Evolutionary conservation across 1,140 invertebrate genomes (phyloP), one percentile per base, ranked within the genome.

Genomic region (Arctopsyche grandis): DNA sequence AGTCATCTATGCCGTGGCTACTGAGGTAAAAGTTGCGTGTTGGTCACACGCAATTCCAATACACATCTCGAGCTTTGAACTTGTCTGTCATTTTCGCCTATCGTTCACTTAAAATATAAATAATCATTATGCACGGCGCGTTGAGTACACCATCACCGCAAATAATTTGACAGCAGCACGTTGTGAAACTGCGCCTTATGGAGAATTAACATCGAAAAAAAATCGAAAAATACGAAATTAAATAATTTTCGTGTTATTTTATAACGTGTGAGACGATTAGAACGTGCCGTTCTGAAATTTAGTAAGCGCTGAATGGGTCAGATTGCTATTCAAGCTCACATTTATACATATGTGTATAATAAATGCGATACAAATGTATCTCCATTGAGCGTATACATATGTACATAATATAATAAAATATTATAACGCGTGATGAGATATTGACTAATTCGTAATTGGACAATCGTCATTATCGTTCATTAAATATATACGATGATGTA

Each of bases 391-490:
- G 29, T 38, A 7, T 38, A 38, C 7, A n/a, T n/a, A n/a, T n/a
- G n/a, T n/a, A n/a, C n/a, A n/a, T n/a, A n/a, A n/a, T n/a, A n/a
- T n/a, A n/a, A n/a, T n/a, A n/a, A n/a, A 38, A 38, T 38, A 38
- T 1, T 38, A 7, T 38, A 38, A 38, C 29, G 29, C 29, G 16
- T 52, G 48, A 52, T 52, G 48, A 60, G n/a, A 22, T 21, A 66
- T 66, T 66, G 63, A 29, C 22, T 22, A 66, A 66, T 24, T 26
- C 63, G 21, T 14, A 22, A 66, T 66, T 66, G 63, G 22, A 66
- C 63, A 66, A 66, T 66, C 22, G 63, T 66, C 63, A 29, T 66
- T 66, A 66, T 66, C 63, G 21, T 24, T 66, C 63, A 66, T 66
- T 66, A 66, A 26, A 66, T 12, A 14, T 14, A 38, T 14, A 46